Base-by-base conservation (phyloP, 2,888 invertebrate species). In the Zaprionus lineosus region DNA sequence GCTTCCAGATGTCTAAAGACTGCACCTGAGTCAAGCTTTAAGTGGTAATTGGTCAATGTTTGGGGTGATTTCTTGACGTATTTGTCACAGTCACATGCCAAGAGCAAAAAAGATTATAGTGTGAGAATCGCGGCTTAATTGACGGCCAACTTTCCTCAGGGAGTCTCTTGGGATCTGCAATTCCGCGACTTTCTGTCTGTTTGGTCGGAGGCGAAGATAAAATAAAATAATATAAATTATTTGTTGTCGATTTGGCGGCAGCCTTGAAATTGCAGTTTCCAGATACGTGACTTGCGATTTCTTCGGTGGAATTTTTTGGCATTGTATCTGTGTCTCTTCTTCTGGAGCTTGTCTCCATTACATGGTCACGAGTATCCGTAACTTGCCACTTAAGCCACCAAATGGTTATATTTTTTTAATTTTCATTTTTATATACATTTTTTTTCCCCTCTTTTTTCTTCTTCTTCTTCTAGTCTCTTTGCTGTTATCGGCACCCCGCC, bases 241-340 rank as follows among this genome's bases (percentile, higher is more conserved):
- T 79, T 72, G 64, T 71, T 79, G 79, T 76, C 76, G 79, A 74
- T 79, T 57, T 64, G n/a, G n/a, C 46, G 65, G 62, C 71, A 67
- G 72, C 68, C 74, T 69, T 69, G 61, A 69, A 72, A 69, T 67
- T 70, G 65, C 56, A 65, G 48, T 62, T 51, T 59, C 16, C 56
- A 53, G 55, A 52, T 53, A 76, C 77, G 78, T 77, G 77, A 77
- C 79, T 82, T 70, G 67, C 56, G 83, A 83, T 78, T 78, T 84
- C 78, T 79, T 68, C 60, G 55, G 39, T 69, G 72, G 81, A 74
- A 79, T 83, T 74, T 68, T 26, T 37, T 19, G 28, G 14, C 12
- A 5, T 12, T 36, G 15, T 11, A 16, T 36, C 41, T 36, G 8
- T 0, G 16, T 28, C 2, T 8, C 6, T 41, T 36, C 53, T 11